phyloP scores from a whole-genome alignment of 2,797 vertebrate genomes.

The Anguilla pacifica region DNA sequence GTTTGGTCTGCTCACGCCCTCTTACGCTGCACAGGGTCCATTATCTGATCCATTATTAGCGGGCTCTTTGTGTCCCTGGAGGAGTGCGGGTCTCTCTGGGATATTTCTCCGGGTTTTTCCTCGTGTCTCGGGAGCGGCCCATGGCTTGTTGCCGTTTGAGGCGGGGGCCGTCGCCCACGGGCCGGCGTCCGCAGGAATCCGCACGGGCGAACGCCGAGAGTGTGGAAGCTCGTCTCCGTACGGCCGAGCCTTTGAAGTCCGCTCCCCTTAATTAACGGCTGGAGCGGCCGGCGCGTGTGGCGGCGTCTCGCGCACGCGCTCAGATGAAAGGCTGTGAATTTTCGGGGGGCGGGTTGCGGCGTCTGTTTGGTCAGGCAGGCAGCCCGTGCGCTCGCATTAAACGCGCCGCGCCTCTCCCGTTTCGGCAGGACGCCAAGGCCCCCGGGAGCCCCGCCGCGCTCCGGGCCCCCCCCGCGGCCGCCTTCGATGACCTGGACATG shows the following conservation, averaged over 20 bases:
- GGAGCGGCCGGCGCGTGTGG: not conserved
- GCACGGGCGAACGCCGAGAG: not conserved
- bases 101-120: not conserved
- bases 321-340: not conserved
- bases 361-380: conserved; percentile 2
- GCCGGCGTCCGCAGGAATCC: not conserved
- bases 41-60: not conserved
- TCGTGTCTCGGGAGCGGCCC: not conserved
- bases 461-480: conserved; percentile 82
- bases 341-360: not conserved
- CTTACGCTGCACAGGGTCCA: not conserved
- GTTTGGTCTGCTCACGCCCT: not conserved
- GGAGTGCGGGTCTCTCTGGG: not conserved
- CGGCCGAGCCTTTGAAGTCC: conserved; percentile 9
- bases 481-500: conserved; percentile 89
- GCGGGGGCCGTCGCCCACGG: no score
- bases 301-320: not conserved
- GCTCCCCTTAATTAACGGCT: not conserved
- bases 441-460: conserved; percentile 82
- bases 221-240: not conserved
- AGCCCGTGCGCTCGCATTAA: not conserved
- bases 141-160: not conserved
- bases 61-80: not conserved
- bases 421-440: conserved; percentile 80
- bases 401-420: conserved; percentile 29